phyloP scores from a whole-genome alignment of 2,888 invertebrate genomes.

The Eristalinus aeneus region DNA sequence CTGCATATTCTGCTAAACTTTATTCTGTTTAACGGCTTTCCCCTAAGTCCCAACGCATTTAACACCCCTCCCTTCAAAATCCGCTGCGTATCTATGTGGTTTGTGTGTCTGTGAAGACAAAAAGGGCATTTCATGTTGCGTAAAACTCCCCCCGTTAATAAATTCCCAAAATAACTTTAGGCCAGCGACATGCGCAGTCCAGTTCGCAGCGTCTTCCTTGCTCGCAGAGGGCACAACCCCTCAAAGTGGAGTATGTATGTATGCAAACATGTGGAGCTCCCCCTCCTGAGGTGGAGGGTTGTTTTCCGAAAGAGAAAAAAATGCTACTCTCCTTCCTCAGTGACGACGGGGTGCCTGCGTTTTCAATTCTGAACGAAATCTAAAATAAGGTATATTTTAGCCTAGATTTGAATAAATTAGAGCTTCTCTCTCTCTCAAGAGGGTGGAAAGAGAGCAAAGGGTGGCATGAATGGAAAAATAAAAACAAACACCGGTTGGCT shows the following conservation, averaged over 20 bases:
- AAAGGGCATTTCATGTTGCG: slow-evolving; percentile 23
- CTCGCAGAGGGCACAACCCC: slow-evolving; percentile 18
- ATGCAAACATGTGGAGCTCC: background rate
- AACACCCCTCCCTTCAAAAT: background rate
- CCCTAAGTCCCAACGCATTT: slow-evolving; percentile 42
- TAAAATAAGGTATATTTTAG: slow-evolving; percentile 41
- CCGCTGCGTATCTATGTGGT: background rate
- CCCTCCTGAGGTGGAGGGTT: slow-evolving; percentile 36
- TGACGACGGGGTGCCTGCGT: slow-evolving; percentile 1
- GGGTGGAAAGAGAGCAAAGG: slow-evolving; percentile 18
- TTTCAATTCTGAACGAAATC: background rate
- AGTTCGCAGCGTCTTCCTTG: slow-evolving; percentile 7
- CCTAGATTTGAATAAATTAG: slow-evolving; percentile 60
- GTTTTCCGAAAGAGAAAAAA: slow-evolving; percentile 61
- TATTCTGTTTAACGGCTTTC: background rate
- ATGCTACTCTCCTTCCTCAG: slow-evolving; percentile 3
- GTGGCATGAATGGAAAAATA: slow-evolving; percentile 42
- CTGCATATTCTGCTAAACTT: background rate
- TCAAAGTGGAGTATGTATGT: background rate
- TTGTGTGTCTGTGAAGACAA: background rate
- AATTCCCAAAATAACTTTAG: slow-evolving; percentile 43
- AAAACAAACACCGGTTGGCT: slow-evolving; percentile 57
- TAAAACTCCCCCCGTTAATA: slow-evolving; percentile 26
- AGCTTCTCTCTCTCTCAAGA: slow-evolving; percentile 36
- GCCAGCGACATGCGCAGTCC: slow-evolving; percentile 37